Percentiles rank a stretch among this genome's conserved stretches.
phyloP scores from a whole-genome alignment of 92 coral and sea anemone species.

The Siderastrea radians region DNA sequence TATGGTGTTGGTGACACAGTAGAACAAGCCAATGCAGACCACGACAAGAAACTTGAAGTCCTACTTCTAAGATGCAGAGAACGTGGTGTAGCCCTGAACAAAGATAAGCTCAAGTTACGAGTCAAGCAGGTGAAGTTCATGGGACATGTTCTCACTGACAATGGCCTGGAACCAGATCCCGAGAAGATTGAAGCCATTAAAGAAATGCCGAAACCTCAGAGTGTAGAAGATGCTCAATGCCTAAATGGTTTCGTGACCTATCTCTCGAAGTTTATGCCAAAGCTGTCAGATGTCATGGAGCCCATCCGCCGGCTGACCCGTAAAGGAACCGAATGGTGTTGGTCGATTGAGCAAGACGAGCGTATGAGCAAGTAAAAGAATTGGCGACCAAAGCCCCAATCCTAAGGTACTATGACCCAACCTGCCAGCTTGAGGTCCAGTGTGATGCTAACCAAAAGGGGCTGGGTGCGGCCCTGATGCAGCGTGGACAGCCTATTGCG shows the following conservation, averaged over 20 bases:
- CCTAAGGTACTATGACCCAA: conserved; percentile 4
- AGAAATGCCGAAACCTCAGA: background rate
- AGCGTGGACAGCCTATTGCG: background rate
- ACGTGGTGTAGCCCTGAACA: conserved; percentile 23
- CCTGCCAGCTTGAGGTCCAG: background rate
- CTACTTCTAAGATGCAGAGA: conserved; percentile 27
- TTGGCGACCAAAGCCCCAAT: background rate
- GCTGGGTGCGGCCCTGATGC: conserved; percentile 4
- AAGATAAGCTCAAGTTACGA: background rate
- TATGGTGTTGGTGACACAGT: conserved; percentile 32
- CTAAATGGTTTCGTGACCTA: background rate
- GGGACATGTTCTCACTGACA: conserved; percentile 10
- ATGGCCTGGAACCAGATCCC: conserved; percentile 13
- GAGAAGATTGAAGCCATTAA: background rate
- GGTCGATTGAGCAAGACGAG: background rate
- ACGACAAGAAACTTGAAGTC: conserved; percentile 30
- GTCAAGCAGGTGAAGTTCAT: background rate
- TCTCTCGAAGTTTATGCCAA: background rate
- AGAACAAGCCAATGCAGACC: conserved; percentile 26
- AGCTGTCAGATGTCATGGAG: background rate
- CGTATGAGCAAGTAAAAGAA: background rate
- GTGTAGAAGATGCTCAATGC: background rate
- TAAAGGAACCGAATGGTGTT: background rate
- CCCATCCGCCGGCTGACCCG: background rate
- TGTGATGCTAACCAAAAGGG: background rate